Conservation (phyloP, 2,888 invertebrate genomes). For the Lissocephala sabroskyi region DNA sequence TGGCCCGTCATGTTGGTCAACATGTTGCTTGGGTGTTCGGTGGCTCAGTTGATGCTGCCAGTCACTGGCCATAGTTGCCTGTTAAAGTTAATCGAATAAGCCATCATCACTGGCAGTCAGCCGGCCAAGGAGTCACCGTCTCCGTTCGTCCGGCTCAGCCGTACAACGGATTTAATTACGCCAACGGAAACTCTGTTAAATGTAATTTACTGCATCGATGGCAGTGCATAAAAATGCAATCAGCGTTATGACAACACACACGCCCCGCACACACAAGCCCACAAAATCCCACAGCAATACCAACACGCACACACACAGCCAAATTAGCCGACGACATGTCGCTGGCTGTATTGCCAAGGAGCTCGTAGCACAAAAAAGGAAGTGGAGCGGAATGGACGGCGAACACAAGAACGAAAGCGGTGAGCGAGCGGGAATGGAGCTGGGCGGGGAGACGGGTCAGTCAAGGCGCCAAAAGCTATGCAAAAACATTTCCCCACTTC, state of each 20-base stretch:
- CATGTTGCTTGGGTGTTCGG: too few species aligned
- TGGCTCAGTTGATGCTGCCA: slow-evolving; percentile 1
- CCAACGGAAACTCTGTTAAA: slow-evolving; percentile 31
- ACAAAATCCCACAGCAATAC: background rate
- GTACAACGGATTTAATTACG: slow-evolving; percentile 43
- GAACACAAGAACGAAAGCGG: too few species aligned
- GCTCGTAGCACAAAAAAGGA: too few species aligned
- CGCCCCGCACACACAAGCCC: background rate
- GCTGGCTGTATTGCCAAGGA: too few species aligned
- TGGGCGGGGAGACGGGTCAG: too few species aligned
- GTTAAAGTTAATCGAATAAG: slow-evolving; percentile 47
- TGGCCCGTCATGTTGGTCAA: slow-evolving; percentile 2
- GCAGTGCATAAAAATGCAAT: slow-evolving; percentile 33
- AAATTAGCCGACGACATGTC: too few species aligned
- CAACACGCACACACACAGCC: background rate
- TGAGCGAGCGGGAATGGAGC: too few species aligned
- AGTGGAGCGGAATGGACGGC: too few species aligned
- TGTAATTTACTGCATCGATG: slow-evolving; percentile 43
- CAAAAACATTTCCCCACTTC: too few species aligned
- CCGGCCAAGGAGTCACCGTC: background rate
- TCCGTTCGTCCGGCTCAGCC: background rate
- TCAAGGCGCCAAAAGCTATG: too few species aligned
- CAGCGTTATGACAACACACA: slow-evolving; percentile 25
- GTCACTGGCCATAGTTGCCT: slow-evolving; percentile 12
- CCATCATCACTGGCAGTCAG: slow-evolving; percentile 19